Evolutionary conservation across 2,797 vertebrate genomes (phyloP).

Genomic region (Etheostoma nigrum): DNA sequence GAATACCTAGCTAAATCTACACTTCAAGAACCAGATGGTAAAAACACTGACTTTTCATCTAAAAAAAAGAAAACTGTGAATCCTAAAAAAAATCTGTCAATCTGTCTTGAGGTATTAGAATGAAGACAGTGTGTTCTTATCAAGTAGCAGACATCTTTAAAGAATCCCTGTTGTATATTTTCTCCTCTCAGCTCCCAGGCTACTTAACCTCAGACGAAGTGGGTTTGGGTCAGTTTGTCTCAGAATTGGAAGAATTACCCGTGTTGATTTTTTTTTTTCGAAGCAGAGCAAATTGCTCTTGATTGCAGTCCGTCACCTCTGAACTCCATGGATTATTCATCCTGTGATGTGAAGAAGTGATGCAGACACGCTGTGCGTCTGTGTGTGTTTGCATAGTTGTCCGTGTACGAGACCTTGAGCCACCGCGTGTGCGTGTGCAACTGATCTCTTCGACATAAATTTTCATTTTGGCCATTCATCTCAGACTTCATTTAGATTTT

Average conservation of each 20-base stretch:
- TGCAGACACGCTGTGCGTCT: background rate
- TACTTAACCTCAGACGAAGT: background rate
- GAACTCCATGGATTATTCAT: slow-evolving; percentile 37
- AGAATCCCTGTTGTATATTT: background rate
- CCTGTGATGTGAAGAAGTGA: background rate
- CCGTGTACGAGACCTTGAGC: too few relatives aligned
- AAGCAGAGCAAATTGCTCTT: slow-evolving; percentile 14
- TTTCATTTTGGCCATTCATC: background rate
- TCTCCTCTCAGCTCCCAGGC: background rate
- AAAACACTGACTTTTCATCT: background rate
- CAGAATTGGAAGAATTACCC: background rate
- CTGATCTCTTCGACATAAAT: background rate
- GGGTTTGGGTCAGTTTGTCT: slow-evolving; percentile 17
- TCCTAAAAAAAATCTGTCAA: too few relatives aligned
- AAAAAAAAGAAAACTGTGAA: background rate
- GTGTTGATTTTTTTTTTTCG: slow-evolving; percentile 33
- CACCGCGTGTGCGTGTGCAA: background rate
- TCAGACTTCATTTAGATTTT: background rate
- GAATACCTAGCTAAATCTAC: background rate
- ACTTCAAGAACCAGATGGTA: background rate
- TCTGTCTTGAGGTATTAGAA: background rate
- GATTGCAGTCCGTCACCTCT: slow-evolving; percentile 27
- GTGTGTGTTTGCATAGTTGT: background rate
- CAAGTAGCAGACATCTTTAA: background rate
- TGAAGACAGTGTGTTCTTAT: background rate